Percentiles rank a stretch among this genome's conserved stretches.
These are phyloP conservation scores for Gallinago undulata DNA, from an alignment of 2,113 vertebrate species.

Conservation along the genomic window DNA sequence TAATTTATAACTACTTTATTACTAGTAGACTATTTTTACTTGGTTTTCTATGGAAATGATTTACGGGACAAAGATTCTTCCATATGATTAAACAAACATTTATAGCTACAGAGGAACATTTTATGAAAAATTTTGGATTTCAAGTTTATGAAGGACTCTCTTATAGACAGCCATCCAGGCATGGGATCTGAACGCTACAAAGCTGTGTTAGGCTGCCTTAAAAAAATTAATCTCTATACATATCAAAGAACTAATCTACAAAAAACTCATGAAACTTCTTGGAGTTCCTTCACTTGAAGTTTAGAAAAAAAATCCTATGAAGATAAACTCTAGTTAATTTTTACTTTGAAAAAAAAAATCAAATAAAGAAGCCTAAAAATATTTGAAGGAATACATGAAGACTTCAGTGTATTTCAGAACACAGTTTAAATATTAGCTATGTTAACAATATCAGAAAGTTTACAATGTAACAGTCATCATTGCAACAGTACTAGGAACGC, in stretches of 20 bases:
- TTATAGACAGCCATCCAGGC: background rate
- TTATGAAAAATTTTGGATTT: background rate
- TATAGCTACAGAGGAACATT: background rate
- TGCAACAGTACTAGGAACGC: background rate
- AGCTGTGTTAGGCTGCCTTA: background rate
- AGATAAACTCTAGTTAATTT: background rate
- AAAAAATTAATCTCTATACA: background rate
- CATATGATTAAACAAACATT: background rate
- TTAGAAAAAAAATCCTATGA: background rate
- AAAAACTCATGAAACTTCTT: background rate
- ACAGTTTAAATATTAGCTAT: background rate
- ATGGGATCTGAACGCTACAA: background rate
- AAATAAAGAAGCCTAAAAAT: background rate
- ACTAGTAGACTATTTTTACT: background rate
- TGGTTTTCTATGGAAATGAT: background rate
- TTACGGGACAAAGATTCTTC: background rate
- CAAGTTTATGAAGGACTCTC: background rate
- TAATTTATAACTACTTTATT: background rate
- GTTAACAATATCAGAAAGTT: background rate
- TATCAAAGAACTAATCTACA: background rate
- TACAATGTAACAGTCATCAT: background rate
- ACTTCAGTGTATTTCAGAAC: background rate
- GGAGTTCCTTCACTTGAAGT: background rate
- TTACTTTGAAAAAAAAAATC: background rate
- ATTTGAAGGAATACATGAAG: background rate